Percentiles rank a stretch among this genome's conserved stretches.
These are phyloP conservation scores for Centroberyx gerrardi DNA, from an alignment of 2,797 vertebrate species.

Conservation along the genomic window DNA sequence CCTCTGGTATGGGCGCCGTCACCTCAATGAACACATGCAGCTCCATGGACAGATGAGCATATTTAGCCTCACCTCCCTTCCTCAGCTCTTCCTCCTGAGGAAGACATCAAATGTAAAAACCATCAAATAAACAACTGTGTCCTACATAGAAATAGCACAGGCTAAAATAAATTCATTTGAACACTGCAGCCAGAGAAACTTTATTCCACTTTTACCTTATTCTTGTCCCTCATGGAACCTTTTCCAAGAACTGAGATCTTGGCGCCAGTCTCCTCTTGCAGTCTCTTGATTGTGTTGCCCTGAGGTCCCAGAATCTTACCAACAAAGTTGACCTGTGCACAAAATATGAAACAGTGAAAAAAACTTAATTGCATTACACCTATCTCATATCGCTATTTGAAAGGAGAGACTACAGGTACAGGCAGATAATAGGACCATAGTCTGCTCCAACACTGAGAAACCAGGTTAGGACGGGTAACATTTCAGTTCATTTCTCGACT, in stretches of 20 bases:
- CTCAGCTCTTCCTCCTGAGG: conserved; percentile 94
- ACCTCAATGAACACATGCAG: conserved; percentile 98
- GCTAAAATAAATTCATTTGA: not conserved
- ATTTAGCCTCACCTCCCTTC: conserved; percentile 96
- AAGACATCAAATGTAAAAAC: not conserved
- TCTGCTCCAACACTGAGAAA: no score
- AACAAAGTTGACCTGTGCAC: conserved; percentile 94
- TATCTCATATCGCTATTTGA: not conserved
- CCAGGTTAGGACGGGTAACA: no score
- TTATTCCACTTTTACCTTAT: conserved; percentile 85
- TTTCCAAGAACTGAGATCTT: conserved; percentile 98
- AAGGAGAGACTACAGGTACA: no score
- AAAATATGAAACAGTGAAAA: not conserved
- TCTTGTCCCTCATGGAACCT: conserved; percentile 98
- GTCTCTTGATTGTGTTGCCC: conserved; percentile 98
- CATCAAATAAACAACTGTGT: not conserved
- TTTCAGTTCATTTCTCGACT: no score
- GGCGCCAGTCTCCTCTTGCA: conserved; percentile 97
- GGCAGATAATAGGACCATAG: no score
- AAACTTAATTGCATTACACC: not conserved
- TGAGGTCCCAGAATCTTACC: conserved; percentile 98
- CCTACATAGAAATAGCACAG: accelerated
- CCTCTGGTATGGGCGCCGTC: conserved; percentile 95
- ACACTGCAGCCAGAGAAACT: not conserved
- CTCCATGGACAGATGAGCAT: conserved; percentile 96